Evolutionary conservation across 2,113 vertebrate genomes (phyloP).

Genomic region (Nerophis lumbriciformis): DNA sequence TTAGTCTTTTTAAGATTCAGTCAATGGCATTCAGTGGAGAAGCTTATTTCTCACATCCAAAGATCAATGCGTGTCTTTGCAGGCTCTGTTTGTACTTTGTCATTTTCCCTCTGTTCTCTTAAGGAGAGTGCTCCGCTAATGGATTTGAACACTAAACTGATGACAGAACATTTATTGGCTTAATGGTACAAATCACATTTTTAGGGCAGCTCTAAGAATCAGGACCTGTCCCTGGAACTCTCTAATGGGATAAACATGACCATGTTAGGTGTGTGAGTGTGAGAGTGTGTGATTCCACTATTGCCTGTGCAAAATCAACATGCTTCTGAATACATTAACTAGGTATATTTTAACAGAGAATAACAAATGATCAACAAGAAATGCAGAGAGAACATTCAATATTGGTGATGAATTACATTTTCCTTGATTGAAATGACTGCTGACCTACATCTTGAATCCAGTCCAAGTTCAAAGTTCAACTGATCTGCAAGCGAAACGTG

Average conservation of each 20-base stretch:
- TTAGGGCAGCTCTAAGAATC: slow-evolving; percentile 46
- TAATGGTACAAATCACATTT: slow-evolving; percentile 50
- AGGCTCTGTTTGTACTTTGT: slow-evolving; percentile 16
- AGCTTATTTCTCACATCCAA: slow-evolving; percentile 30
- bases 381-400: no score
- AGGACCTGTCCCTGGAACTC: slow-evolving; percentile 12
- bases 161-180: slow-evolving; percentile 57
- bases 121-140: slow-evolving; percentile 49
- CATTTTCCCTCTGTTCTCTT: slow-evolving; percentile 19
- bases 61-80: slow-evolving; percentile 32
- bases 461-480: no score
- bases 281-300: slow-evolving; percentile 14
- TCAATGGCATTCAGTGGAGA: slow-evolving; percentile 16
- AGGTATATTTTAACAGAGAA: no score
- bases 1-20: slow-evolving; percentile 23
- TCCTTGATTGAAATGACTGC: neutral
- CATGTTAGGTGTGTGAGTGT: slow-evolving; percentile 7
- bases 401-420: no score
- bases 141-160: slow-evolving; percentile 58
- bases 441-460: no score
- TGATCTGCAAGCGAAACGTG: no score
- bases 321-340: slow-evolving; percentile 22
- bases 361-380: no score
- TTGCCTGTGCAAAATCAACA: slow-evolving; percentile 19
- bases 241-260: slow-evolving; percentile 49